Evolutionary conservation across 2,113 vertebrate genomes (phyloP), one percentile per base, ranked within the genome.

Genomic region (Pica pica): DNA sequence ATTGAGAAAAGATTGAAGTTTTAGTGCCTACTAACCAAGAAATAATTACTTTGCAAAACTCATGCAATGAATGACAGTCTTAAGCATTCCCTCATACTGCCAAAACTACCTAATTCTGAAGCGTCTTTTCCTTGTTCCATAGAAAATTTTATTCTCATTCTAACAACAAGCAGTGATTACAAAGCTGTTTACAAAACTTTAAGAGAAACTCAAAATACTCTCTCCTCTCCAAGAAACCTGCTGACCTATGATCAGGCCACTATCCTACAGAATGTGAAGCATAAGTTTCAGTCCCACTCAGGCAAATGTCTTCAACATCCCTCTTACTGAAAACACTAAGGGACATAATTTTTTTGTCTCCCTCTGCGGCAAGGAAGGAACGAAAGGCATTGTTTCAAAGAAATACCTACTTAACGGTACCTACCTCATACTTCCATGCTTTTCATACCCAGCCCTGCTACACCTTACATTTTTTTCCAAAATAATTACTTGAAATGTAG

Each of bases 221-320:
- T 50, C 17, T 39, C 31, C 76, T 76, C 39, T 59, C 30, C 24
- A 56, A 68, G 41, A 85, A 79, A 79, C 9, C 7, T 47, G 23
- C 5, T 74, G 42, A 63, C 21, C 30, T 63, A 42, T 17, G 18
- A 71, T 22, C 28, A 78, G 39, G 39, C 37, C 27, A 79, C 27
- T 47, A 9, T 70, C 26, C 16, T 20, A 22, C 0, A 0, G 11
- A 55, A 88, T 5, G 16, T 16, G 16, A 76, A 50, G 18, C 0
- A 0, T 7, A 69, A 69, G 11, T 67, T 71, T 12, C 35, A 44
- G 27, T 28, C 5, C 10, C 17, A 5, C 9, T 60, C 17, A 69
- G 17, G 18, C 22, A 64, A 61, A 4, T 19, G 46, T 9, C 24
- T 67, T 42, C 27, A 56, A 27, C 1, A 12, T 76, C 7, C 5